Evolutionary conservation across 23 tunicate genomes (phyloP), one percentile per base, ranked within the genome.

Genomic region (Phallusia fumigata): DNA sequence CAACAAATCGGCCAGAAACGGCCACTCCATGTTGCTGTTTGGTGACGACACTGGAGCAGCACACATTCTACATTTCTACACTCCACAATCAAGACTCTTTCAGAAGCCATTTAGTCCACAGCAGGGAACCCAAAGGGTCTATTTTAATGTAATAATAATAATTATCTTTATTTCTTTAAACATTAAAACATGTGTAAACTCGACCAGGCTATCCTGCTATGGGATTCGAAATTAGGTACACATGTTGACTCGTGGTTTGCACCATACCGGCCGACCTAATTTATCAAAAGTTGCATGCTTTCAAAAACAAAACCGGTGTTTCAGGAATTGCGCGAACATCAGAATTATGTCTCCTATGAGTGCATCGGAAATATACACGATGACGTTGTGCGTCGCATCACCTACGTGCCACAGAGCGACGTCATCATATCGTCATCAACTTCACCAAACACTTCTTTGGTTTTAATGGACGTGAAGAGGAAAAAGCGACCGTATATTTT

Each of bases 21-120:
- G 90, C 53, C 91, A 87, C 81, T 94, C 94, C 34, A 85, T 88
- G 84, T 75, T 94, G 74, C 35, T 82, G n/a, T 94, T 89, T 58
- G 98, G 98, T 33, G 98, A 94, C 40, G 98, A 94, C 73, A 85
- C 90, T 2, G 98, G 98, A 13, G 81, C 93, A 5, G 86, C 80
- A 78, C 98, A 94, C 79, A 75, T 89, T 34, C 82, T 94, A 12
- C 91, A 89, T 86, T 94, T 94, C 79, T 79, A 78, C 75, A 24
- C 90, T 0, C 98, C 98, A 10, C 94, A 86, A 51, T 94, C 98
- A 5, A 78, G 98, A 53, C 87, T 94, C 33, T 94, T 94, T 52
- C 86, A 89, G 52, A 94, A 94, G 65, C 98, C 98, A 0, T 94
- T 94, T 80, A 89, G 83, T 52, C 98, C 98, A 10, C 87, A 94